phyloP scores from a whole-genome alignment of 2,113 vertebrate genomes.

The Pogona vitticeps region DNA sequence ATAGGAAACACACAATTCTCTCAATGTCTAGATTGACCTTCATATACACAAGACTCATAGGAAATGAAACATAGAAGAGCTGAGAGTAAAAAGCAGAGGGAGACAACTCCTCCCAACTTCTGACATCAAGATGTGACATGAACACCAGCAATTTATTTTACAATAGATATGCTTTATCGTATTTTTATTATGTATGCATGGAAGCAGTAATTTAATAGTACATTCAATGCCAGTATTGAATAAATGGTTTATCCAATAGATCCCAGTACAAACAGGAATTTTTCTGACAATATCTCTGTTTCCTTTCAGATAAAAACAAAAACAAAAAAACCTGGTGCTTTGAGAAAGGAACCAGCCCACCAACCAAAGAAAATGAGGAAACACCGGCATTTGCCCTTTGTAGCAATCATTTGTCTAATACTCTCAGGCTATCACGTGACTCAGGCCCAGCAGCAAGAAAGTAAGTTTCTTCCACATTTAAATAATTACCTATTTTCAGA shows the following conservation, averaged over 20 bases:
- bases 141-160: slow-evolving; percentile 27
- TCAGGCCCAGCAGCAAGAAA: slow-evolving; percentile 76
- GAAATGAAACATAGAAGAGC: background rate
- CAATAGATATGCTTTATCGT: slow-evolving; percentile 35
- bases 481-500: fast-evolving
- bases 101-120: background rate
- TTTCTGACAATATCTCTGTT: background rate
- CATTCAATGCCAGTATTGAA: slow-evolving; percentile 33
- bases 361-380: slow-evolving; percentile 81
- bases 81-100: background rate
- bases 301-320: slow-evolving; percentile 65
- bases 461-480: slow-evolving; percentile 57
- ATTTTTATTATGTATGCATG: slow-evolving; percentile 28
- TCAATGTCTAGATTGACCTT: background rate
- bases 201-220: slow-evolving; percentile 46
- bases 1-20: too few species aligned
- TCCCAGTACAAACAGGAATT: background rate
- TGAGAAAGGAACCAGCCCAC: slow-evolving; percentile 53
- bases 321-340: slow-evolving; percentile 55
- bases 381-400: slow-evolving; percentile 68
- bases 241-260: too few species aligned
- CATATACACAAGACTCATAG: background rate
- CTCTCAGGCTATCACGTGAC: slow-evolving; percentile 74
- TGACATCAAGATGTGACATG: background rate
- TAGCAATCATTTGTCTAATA: slow-evolving; percentile 77